Evolutionary conservation across 2,113 vertebrate species (phyloP).

Genomic region (Smithornis capensis): DNA sequence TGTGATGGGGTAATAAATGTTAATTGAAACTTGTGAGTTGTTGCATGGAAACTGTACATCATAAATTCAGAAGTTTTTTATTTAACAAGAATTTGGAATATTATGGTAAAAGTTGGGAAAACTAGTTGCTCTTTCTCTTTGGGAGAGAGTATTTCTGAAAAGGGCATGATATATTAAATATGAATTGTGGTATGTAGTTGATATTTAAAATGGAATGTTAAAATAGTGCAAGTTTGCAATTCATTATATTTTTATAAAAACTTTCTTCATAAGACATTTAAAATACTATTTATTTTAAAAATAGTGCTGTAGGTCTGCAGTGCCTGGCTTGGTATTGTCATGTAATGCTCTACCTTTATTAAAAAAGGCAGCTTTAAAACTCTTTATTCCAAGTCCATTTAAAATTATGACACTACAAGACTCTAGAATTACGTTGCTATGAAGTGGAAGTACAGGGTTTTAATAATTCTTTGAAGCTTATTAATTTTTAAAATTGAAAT

Average conservation of each 20-base stretch:
- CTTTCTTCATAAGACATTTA: constrained; percentile 5
- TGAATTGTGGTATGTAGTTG: background rate
- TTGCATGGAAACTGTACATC: background rate
- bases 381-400: constrained; percentile 2
- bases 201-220: constrained; percentile 26
- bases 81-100: background rate
- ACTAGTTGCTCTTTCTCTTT: background rate
- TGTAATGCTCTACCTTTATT: constrained; percentile 41
- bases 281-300: constrained; percentile 54
- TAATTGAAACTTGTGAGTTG: background rate
- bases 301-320: constrained; percentile 10
- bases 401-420: constrained; percentile 44
- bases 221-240: constrained; percentile 27
- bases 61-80: background rate
- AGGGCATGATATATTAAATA: background rate
- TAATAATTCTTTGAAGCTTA: constrained; percentile 59
- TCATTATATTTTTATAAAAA: constrained; percentile 9
- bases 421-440: constrained; percentile 47
- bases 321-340: constrained; percentile 47
- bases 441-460: constrained; percentile 44
- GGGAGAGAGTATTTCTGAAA: background rate
- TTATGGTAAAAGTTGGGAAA: background rate
- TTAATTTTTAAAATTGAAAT: constrained; percentile 46
- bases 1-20: background rate
- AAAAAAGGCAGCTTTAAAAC: background rate